Base-by-base conservation (phyloP, 2,113 vertebrate species). In the Rhipidura dahli region DNA sequence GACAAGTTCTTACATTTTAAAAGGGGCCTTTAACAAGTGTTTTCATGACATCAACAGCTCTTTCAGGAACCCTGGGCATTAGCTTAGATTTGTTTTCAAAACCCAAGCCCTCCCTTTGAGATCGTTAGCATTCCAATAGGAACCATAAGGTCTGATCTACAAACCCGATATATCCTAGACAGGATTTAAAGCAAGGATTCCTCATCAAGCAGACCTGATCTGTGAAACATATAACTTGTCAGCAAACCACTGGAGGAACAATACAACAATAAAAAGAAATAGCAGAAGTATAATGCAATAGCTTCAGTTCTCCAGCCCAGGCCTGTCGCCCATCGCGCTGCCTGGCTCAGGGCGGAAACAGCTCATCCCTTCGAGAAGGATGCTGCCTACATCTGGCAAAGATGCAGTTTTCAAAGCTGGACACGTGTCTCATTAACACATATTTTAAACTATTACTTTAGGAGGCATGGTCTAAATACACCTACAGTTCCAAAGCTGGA, bases 11-110 rank as follows among this genome's bases (percentile, higher is more conserved):
- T 65, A 50, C 10, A 53, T 83, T 91, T 86, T 73, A 59, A 93
- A 87, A 88, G 39, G 17, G 42, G 18, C 10, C 45, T 95, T 88
- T 92, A 90, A 86, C 54, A 57, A 77, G 63, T 88, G 35, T 92
- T 88, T 70, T 95, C 76, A 39, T 57, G 4, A 90, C 76, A 83
- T 77, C 92, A 93, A 90, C 79, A 95, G n/a, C 11, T 80, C 21
- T 87, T 92, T 80, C 71, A 92, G 75, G 75, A 93, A 71, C 45
- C 14, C 16, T 76, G 35, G 42, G 31, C 63, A 94, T 85, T 85
- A 92, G 50, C 28, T 93, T 40, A 77, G 63, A 77, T 93, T 80
- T 86, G 54, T 73, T 92, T 90, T 79, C 75, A 96, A 95, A 92
- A 93, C 21, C 30, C 71, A 88, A 77, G 82, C 30, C 42, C 66